Conservation (phyloP, 2,113 vertebrate species). For the Mirza zaza region DNA sequence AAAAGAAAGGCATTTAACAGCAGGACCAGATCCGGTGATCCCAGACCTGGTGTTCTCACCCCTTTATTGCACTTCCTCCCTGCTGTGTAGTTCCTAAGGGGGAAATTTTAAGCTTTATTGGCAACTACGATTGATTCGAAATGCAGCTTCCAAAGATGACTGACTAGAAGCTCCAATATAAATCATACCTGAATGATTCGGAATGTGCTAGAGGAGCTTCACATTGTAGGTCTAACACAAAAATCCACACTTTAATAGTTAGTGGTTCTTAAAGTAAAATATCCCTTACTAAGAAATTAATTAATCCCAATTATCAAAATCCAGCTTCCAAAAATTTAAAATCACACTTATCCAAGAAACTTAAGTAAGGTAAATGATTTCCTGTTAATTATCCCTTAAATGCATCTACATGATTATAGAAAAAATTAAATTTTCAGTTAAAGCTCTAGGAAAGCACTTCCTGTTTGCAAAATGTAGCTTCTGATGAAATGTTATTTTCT, state of each 20-base stretch:
- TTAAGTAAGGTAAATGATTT: neutral
- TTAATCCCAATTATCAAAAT: conserved; percentile 40
- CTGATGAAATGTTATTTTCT: conserved; percentile 50
- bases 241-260: neutral
- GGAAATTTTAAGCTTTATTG: neutral
- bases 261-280: neutral
- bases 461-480: conserved; percentile 51
- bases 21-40: neutral
- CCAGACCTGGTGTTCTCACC: neutral
- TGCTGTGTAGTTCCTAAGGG: neutral
- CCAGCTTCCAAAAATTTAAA: neutral
- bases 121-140: neutral
- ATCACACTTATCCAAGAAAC: neutral
- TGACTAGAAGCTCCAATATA: neutral
- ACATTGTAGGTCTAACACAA: neutral
- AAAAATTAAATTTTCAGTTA: conserved; percentile 18
- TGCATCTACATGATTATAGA: neutral
- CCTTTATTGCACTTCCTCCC: neutral
- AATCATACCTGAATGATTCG: neutral
- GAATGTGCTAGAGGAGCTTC: neutral
- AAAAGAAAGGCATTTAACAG: neutral
- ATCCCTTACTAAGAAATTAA: neutral
- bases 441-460: conserved; percentile 8
- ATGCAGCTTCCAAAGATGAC: neutral
- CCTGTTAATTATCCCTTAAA: conserved; percentile 3